Base-by-base conservation (phyloP, 2,888 invertebrate genomes). In the Nephrotoma guestfalica region DNA sequence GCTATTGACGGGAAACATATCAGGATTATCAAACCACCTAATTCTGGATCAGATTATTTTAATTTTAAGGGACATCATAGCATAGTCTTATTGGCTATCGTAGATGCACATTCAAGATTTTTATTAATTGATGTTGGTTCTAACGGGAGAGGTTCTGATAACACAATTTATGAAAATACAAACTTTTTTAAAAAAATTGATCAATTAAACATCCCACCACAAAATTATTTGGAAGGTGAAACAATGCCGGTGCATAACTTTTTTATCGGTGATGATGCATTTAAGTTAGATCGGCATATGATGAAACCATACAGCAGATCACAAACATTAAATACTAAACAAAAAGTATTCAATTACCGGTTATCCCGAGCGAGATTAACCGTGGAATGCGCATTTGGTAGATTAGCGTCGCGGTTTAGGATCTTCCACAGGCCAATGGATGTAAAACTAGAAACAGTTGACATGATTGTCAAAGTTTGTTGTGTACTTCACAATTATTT, bases 1-100 rank as follows among this genome's bases (percentile, higher is more conserved):
- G 88, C 89, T 87, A 89, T 89, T 87, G 89, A 89, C 87, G 89
- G 89, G 86, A 89, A 89, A 88, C 90, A 89, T 88, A 88, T 90
- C 11, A 87, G 88, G 87, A 89, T 89, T n/a, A 87, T 88, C 88
- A 86, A 87, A 87, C 89, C 89, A 84, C 88, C 87, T 86, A 87
- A 88, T 85, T 88, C 87, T 87, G 88, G 88, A 42, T 88, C 89
- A 85, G 87, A 88, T 86, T 89, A 88, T 88, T 89, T 88, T 87
- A 89, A 89, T 88, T 89, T 89, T 87, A 89, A 89, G 88, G 88
- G 88, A 86, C 87, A 88, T 86, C 88, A 88, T 86, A 88, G 89
- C 86, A 85, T 88, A 86, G 86, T 89, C 84, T 86, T 88, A 45
- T 87, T 88, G 41, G 88, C 88, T 86, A 86, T 87, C 86, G 88